Base-by-base conservation (phyloP, 2,797 vertebrate genomes). In the Anguilla megastoma region DNA sequence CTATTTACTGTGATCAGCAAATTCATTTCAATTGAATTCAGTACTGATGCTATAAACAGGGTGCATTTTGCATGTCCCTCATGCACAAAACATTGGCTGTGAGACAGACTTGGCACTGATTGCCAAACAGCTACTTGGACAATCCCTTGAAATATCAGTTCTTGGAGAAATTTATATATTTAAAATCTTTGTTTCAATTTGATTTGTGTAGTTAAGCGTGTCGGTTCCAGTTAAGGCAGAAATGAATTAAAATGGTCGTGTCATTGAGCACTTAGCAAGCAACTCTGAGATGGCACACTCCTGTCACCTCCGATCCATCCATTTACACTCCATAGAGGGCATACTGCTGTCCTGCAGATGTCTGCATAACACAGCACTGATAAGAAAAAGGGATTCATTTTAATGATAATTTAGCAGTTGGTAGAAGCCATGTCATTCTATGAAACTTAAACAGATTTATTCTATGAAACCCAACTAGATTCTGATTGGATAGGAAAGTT, bases 121-220 rank as follows among this genome's bases (percentile, higher is more conserved):
- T 80, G 48, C 92, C 88, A 91, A 91, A 91, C 90, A 85, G 90
- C 89, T 88, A 88, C 45, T 52, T n/a, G 21, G 63, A 84, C 41
- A 36, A 63, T 86, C 45, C 18, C 33, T 36, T 56, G 33, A 36
- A 83, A 90, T 91, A 74, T 88, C 87, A 87, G 89, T 90, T 89
- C 12, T 56, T 52, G 85, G 88, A 88, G 89, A 91, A 91, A 91
- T 58, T 88, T 89, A 87, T 63, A 89, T 89, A 88, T 93, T 93
- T 90, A 94, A 94, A 94, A 93, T 90, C 92, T 92, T 91, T 90
- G 93, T 95, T 94, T 54, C 92, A 92, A 93, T 94, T 92, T 85
- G 92, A 94, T 93, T 94, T 87, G 93, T 94, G 94, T 93, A 93
- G 94, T 95, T 94, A 94, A 92, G 90, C 91, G 90, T 94, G 94